phyloP scores from a whole-genome alignment of 2,797 vertebrate species.

The Ispidina picta region DNA sequence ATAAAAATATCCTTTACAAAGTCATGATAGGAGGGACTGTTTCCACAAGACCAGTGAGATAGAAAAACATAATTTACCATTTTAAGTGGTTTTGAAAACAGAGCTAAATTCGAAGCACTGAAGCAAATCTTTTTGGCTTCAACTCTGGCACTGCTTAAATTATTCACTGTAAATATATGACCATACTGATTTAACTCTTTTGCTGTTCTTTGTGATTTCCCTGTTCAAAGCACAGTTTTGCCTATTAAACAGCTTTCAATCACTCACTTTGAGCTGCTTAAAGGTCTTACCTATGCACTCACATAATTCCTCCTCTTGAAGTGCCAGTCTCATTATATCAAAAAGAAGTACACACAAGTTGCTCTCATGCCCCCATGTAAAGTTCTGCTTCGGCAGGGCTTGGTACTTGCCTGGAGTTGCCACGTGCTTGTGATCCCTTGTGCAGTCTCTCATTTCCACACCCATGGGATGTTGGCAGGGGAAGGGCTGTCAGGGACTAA shows the following conservation, averaged over 20 bases:
- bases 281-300: not conserved
- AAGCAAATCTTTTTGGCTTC: slow-evolving; percentile 15
- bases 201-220: slow-evolving; percentile 11
- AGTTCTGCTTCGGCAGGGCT: not conserved
- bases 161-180: slow-evolving; percentile 38
- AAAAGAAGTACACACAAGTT: not conserved
- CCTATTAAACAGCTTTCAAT: not conserved
- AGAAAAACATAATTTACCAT: not conserved
- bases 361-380: not conserved
- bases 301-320: not conserved
- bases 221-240: slow-evolving; percentile 6
- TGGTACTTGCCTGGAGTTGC: not conserved
- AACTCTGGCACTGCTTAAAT: not conserved
- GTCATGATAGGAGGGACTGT: not conserved
- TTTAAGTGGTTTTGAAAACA: not conserved
- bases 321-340: not conserved
- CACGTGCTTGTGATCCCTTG: not conserved
- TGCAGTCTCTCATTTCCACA: not conserved
- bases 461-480: not conserved
- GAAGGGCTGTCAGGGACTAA: not conserved
- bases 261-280: not conserved
- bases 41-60: not conserved
- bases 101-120: not conserved
- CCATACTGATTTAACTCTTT: not conserved
- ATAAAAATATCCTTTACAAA: not conserved